Conservation (phyloP, 1,140 invertebrate genomes). For the Drosophila pachea region DNA sequence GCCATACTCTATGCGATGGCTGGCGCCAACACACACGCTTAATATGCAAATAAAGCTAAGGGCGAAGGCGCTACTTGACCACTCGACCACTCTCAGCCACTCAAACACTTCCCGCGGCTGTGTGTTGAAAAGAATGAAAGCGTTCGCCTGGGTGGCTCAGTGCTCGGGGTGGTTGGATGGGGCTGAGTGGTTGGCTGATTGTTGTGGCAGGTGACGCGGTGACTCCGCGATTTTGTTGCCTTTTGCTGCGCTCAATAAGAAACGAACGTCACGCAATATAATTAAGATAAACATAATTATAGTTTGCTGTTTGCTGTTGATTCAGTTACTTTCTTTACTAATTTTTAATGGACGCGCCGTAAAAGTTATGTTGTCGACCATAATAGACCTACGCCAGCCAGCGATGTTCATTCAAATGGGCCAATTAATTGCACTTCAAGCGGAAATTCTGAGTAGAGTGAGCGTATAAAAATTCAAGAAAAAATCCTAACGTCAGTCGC, state of each 20-base stretch:
- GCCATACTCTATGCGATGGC: constrained; percentile 3
- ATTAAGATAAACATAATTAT: constrained; percentile 78
- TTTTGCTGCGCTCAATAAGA: constrained; percentile 63
- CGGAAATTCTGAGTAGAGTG: not conserved
- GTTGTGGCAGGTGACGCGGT: constrained; percentile 62
- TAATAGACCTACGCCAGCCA: constrained; percentile 14
- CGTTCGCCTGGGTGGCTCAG: constrained; percentile 9
- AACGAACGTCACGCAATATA: constrained; percentile 76
- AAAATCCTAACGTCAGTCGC: no score
- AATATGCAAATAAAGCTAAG: constrained; percentile 69
- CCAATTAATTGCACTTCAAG: constrained; percentile 8
- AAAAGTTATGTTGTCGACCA: constrained; percentile 52
- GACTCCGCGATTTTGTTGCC: constrained; percentile 63
- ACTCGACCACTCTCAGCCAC: constrained; percentile 34
- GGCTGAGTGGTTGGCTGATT: constrained; percentile 26
- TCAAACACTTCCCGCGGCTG: constrained; percentile 49
- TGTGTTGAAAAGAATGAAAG: constrained; percentile 17
- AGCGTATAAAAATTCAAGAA: not conserved
- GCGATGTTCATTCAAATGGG: constrained; percentile 1
- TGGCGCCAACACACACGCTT: constrained; percentile 46
- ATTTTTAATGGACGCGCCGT: constrained; percentile 54
- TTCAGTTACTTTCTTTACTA: constrained; percentile 33
- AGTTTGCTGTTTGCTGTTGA: constrained; percentile 64
- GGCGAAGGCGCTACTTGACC: constrained; percentile 59
- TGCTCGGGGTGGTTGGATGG: not conserved